Evolutionary conservation across 1,140 invertebrate species (phyloP), one percentile per base, ranked within the genome.

Genomic region (Papilio helenus): DNA sequence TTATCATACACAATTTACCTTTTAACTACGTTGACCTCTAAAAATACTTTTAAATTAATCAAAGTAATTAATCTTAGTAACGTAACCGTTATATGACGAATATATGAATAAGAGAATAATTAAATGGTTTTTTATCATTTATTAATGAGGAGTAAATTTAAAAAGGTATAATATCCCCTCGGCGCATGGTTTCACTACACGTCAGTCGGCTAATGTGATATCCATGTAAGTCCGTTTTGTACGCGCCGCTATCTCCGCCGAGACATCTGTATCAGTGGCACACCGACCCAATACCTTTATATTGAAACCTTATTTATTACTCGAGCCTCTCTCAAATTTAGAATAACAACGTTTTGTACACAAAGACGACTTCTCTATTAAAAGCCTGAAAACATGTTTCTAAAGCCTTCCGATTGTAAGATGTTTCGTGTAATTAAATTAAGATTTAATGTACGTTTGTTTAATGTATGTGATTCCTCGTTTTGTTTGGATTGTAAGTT

Each of bases 251-350:
- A 93, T 93, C 92, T 87, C 84, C 61, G 79, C 65, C 79, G 76
- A 87, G 89, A 93, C 92, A 93, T 91, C 91, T 93, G 92, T 93
- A 92, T 92, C 90, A 88, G 92, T 92, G 92, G 92, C 92, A 90
- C 84, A 88, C 84, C 83, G 88, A 84, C 87, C 89, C 88, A 87
- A 91, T 90, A 90, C 87, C 89, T 90, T 89, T 91, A 90, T 92
- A 91, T 89, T 88, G 87, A 86, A 87, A 77, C 82, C 85, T 92
- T 90, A 93, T 93, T 93, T 93, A 93, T 93, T 88, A 87, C 88
- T 85, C 82, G 76, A 82, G 86, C 88, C 89, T 88, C 85, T 87
- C 81, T 86, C 82, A 85, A 89, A 89, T 91, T 89, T 87, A 88
- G 89, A 93, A 90, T 87, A 82, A 87, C 81, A 80, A 86, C 83